Evolutionary conservation across 2,113 vertebrate species (phyloP).

Genomic region (Notarius quadriscutis): DNA sequence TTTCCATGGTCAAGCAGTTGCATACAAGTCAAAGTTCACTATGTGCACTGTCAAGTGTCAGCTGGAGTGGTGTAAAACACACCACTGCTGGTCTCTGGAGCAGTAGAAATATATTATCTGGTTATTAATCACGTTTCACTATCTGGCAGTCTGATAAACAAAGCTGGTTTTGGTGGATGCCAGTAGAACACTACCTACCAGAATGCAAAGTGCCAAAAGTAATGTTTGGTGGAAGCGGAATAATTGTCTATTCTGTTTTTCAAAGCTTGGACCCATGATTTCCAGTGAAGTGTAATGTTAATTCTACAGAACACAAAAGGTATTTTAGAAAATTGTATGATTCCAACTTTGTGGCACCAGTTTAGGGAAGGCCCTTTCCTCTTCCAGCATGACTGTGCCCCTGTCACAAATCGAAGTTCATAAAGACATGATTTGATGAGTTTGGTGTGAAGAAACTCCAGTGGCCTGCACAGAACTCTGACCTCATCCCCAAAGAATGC

Average conservation of each 20-base stretch:
- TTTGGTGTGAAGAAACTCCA: background rate
- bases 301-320: background rate
- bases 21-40: no score
- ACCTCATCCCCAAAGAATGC: background rate
- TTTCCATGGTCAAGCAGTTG: no score
- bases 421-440: background rate
- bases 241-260: background rate
- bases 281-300: background rate
- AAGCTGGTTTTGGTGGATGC: no score
- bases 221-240: no score
- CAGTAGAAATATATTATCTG: no score
- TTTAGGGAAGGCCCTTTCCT: background rate
- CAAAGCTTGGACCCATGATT: background rate
- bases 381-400: background rate
- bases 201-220: no score
- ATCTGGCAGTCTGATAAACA: no score
- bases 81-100: no score
- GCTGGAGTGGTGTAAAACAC: no score
- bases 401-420: background rate
- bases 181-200: no score
- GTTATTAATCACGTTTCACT: no score
- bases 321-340: background rate
- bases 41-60: no score
- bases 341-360: background rate
- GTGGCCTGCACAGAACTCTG: background rate